A percentile compares a stretch with the other conserved stretches of the same genome.
Conservation (phyloP, 2,888 invertebrate genomes). For the Zelleria hepariella region DNA sequence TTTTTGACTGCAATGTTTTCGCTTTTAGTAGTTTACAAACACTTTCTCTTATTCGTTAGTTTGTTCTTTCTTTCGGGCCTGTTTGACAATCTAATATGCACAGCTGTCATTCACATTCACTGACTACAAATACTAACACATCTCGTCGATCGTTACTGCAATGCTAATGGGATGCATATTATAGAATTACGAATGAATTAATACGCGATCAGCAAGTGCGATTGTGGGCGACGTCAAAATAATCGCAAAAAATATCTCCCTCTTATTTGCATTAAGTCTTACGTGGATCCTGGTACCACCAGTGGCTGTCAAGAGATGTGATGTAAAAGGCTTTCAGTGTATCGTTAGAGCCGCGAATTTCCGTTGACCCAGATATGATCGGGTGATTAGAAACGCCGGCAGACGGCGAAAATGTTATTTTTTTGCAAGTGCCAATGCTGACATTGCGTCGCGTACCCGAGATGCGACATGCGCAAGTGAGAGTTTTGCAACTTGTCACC, state of each 20-base stretch:
- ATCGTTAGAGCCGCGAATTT: constrained; percentile 57
- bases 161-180: constrained; percentile 36
- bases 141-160: constrained; percentile 26
- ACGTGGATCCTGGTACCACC: constrained; percentile 61
- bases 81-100: constrained; percentile 37
- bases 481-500: constrained; percentile 66
- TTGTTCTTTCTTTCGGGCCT: constrained; percentile 33
- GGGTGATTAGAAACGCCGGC: constrained; percentile 61
- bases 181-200: constrained; percentile 44
- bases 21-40: constrained; percentile 11
- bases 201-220: constrained; percentile 33
- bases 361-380: constrained; percentile 65
- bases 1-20: constrained; percentile 47
- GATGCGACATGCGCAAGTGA: constrained; percentile 65
- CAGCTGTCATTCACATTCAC: constrained; percentile 50
- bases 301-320: constrained; percentile 43
- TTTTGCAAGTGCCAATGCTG: constrained; percentile 63
- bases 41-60: constrained; percentile 51
- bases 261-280: constrained; percentile 39
- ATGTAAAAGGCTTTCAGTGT: constrained; percentile 68
- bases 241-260: constrained; percentile 33
- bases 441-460: constrained; percentile 50
- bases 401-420: constrained; percentile 59
- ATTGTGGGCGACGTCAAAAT: constrained; percentile 30
- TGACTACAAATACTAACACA: background rate